These are phyloP conservation scores for Palythoa caribaeorum DNA, from an alignment of 92 coral and sea anemone species.

Conservation along the genomic window DNA sequence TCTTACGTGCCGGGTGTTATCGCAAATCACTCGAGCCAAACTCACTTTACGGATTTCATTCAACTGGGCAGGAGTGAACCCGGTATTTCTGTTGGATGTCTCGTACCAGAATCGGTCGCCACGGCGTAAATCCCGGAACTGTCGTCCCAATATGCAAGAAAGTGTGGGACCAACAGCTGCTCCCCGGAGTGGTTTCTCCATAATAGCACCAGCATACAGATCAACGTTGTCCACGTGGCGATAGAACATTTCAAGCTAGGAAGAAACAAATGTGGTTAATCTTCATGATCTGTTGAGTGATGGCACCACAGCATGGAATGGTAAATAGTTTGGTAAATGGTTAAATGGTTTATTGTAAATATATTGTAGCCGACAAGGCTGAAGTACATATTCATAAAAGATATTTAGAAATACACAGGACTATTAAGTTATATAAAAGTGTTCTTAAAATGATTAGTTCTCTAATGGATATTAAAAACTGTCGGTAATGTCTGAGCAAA, in stretches of 20 bases:
- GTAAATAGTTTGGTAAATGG: too few relatives aligned
- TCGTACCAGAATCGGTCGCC: constrained; percentile 45
- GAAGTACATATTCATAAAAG: too few relatives aligned
- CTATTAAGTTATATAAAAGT: too few relatives aligned
- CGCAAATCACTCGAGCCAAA: constrained; percentile 21
- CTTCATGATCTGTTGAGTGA: not conserved
- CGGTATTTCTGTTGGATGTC: not conserved
- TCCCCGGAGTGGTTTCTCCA: constrained; percentile 8
- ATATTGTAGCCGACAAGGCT: too few relatives aligned
- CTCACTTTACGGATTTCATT: not conserved
- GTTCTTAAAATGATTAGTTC: too few relatives aligned
- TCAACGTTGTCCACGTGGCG: constrained; percentile 42
- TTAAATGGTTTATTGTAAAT: too few relatives aligned
- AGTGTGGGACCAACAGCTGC: constrained; percentile 19
- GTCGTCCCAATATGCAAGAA: constrained; percentile 8
- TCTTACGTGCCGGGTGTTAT: not conserved
- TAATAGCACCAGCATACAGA: constrained; percentile 12
- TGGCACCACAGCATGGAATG: not conserved
- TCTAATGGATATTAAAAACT: too few relatives aligned
- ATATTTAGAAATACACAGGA: too few relatives aligned
- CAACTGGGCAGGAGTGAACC: constrained; percentile 7
- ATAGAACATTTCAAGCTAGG: constrained; percentile 3
- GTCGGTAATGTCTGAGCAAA: too few relatives aligned
- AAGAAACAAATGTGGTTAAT: not conserved
- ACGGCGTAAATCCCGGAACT: constrained; percentile 21